Evolutionary conservation across 1,140 invertebrate genomes (phyloP).

Genomic region (Chelonus insularis): DNA sequence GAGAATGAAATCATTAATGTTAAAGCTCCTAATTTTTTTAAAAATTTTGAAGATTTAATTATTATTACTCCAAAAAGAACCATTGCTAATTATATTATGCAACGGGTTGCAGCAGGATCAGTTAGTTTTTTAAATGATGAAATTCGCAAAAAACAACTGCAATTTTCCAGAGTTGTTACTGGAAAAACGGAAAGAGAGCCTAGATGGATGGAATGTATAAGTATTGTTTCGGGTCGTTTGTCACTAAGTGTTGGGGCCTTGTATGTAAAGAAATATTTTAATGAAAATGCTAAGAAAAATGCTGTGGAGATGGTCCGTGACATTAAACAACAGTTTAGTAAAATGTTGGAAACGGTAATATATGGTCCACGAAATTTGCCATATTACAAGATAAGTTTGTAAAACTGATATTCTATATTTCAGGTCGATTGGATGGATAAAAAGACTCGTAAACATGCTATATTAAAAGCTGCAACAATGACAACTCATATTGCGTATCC

Average conservation of each 20-base stretch:
- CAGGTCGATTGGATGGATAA: slow-evolving; percentile 89
- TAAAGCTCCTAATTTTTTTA: slow-evolving; percentile 65
- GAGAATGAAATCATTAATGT: slow-evolving; percentile 74
- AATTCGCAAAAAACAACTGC: slow-evolving; percentile 71
- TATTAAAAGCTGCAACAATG: slow-evolving; percentile 76
- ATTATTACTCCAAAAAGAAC: slow-evolving; percentile 63
- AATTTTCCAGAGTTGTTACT: slow-evolving; percentile 73
- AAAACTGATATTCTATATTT: no score
- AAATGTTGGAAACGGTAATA: slow-evolving; percentile 43
- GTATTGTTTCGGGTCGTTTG: slow-evolving; percentile 72
- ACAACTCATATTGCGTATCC: slow-evolving; percentile 80
- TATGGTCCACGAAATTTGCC: no score
- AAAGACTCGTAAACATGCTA: slow-evolving; percentile 70
- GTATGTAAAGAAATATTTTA: slow-evolving; percentile 64
- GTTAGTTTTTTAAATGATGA: slow-evolving; percentile 76
- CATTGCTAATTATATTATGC: slow-evolving; percentile 80
- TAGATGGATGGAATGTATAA: slow-evolving; percentile 85
- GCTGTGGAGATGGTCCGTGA: slow-evolving; percentile 80
- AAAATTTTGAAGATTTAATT: slow-evolving; percentile 62
- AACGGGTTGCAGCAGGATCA: slow-evolving; percentile 74
- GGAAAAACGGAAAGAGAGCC: slow-evolving; percentile 76
- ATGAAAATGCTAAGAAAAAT: slow-evolving; percentile 59
- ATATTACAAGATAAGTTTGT: no score
- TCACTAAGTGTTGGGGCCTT: slow-evolving; percentile 70
- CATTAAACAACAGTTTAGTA: slow-evolving; percentile 67